Evolutionary conservation across 2,113 vertebrate genomes (phyloP).

Genomic region (human (Homo sapiens)): GRCh38 chr2:192781001-192781500

Average conservation of each 20-base stretch:
- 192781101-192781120: neutral
- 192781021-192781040: neutral
- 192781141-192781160: neutral
- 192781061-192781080: neutral
- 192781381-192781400: neutral
- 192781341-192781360: neutral
- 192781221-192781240: neutral
- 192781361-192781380: neutral
- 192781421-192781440: neutral
- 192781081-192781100: neutral
- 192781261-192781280: neutral
- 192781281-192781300: neutral
- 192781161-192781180: neutral
- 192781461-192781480: neutral
- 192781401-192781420: neutral
- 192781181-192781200: neutral
- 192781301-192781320: neutral
- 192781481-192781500: neutral
- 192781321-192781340: neutral
- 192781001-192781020: neutral
- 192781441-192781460: neutral
- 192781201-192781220: neutral
- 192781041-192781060: neutral
- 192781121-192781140: neutral
- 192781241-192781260: neutral